Percentiles rank a stretch among this genome's conserved stretches.
phyloP scores from a whole-genome alignment of 2,797 vertebrate genomes.

The Poeciliopsis infans region DNA sequence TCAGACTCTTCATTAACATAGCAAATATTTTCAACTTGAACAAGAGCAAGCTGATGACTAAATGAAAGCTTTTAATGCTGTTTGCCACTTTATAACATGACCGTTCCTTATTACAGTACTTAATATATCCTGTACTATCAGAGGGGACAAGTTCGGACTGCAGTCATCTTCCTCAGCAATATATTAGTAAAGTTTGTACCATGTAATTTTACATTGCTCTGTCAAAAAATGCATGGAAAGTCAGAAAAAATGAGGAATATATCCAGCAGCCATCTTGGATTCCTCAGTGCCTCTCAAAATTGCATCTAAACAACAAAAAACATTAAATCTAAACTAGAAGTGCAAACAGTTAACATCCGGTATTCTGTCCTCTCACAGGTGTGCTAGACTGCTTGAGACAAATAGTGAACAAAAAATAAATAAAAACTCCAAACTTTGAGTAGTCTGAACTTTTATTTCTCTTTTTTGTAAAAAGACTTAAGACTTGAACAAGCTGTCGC shows the following conservation, averaged over 20 bases:
- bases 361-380: no score
- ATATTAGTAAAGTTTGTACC: background rate
- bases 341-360: no score
- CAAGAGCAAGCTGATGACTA: background rate
- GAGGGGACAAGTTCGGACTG: background rate
- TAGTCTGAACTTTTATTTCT: no score
- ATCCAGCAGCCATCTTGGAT: background rate
- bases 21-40: background rate
- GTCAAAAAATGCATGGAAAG: background rate
- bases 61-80: background rate
- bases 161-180: background rate
- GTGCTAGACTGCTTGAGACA: no score
- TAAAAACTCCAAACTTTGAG: no score
- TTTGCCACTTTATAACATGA: background rate
- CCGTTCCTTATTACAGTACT: background rate
- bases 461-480: no score
- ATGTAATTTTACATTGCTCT: background rate
- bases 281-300: background rate
- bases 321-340: background rate
- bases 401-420: no score
- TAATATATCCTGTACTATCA: background rate
- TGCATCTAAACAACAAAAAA: background rate
- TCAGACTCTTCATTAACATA: background rate
- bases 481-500: no score
- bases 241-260: background rate